A percentile compares a stretch with the other conserved stretches of the same genome.
phyloP scores from a whole-genome alignment of 2,888 invertebrate species.

The Leptopilina drosophilae region DNA sequence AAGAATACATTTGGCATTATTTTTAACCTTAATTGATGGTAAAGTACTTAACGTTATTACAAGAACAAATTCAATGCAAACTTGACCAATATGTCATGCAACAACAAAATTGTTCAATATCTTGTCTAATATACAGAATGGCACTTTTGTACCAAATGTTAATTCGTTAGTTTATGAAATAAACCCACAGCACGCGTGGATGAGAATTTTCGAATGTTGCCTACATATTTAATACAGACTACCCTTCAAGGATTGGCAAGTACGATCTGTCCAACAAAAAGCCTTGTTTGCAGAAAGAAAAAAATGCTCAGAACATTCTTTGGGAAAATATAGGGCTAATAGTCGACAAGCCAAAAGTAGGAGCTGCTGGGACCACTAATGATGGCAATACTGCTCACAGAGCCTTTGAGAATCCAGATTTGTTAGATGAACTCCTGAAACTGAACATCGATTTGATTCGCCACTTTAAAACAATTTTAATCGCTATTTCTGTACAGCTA shows the following conservation, averaged over 20 bases:
- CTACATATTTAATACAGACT: background rate
- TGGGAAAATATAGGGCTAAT: conserved; percentile 4
- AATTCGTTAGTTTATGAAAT: conserved; percentile 34
- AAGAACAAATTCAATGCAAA: conserved; percentile 8
- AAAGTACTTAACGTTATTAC: background rate
- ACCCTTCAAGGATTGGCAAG: conserved; percentile 3
- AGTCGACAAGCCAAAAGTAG: conserved; percentile 1
- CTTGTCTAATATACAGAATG: conserved; percentile 1
- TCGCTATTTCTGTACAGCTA: background rate
- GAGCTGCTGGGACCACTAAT: conserved; percentile 17
- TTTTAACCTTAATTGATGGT: too few species aligned
- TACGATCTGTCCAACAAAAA: too few species aligned
- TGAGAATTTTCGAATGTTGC: background rate
- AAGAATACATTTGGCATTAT: conserved; percentile 41
- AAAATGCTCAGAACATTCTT: background rate
- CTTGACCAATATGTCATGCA: conserved; percentile 13
- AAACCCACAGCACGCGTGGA: conserved; percentile 45
- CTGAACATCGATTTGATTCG: background rate
- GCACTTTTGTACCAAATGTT: conserved; percentile 17
- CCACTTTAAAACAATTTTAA: too few species aligned
- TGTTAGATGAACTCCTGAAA: conserved; percentile 9
- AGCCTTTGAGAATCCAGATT: conserved; percentile 13
- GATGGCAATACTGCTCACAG: background rate
- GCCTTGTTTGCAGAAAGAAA: conserved; percentile 23
- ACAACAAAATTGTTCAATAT: conserved; percentile 8